Evolutionary conservation across 2,113 vertebrate genomes (phyloP).

Genomic region (Rhinoderma darwinii): DNA sequence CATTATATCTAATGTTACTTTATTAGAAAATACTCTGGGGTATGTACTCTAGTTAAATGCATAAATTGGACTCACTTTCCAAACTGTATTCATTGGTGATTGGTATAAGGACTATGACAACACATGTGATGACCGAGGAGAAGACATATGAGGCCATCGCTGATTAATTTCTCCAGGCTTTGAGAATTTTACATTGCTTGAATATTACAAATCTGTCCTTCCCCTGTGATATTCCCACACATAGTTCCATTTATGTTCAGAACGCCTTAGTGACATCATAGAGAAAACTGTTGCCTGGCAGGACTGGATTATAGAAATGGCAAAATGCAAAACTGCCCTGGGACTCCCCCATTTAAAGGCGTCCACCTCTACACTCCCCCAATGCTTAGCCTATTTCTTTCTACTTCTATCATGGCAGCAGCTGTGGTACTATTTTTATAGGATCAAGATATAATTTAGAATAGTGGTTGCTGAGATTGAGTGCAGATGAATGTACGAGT

Average conservation of each 20-base stretch:
- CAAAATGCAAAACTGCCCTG: background rate
- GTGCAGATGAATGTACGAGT: too few species aligned
- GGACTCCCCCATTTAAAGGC: background rate
- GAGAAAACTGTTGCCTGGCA: background rate
- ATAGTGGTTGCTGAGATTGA: too few species aligned
- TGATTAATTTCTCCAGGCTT: background rate
- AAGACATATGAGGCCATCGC: background rate
- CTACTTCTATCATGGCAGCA: too few species aligned
- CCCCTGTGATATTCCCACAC: background rate
- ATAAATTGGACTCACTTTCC: background rate
- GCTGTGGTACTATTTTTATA: too few species aligned
- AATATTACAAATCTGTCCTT: background rate
- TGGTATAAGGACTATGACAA: background rate
- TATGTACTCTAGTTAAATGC: background rate
- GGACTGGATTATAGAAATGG: background rate
- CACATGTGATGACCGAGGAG: background rate
- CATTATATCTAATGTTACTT: background rate
- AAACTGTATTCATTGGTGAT: background rate
- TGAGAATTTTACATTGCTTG: background rate
- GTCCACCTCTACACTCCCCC: too few species aligned
- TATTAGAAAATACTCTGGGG: background rate
- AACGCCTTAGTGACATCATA: background rate
- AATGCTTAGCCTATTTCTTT: too few species aligned
- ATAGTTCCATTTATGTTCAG: background rate
- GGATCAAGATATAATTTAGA: too few species aligned